phyloP scores from a whole-genome alignment of 2,113 vertebrate species.

The Pseudopodoces humilis region DNA sequence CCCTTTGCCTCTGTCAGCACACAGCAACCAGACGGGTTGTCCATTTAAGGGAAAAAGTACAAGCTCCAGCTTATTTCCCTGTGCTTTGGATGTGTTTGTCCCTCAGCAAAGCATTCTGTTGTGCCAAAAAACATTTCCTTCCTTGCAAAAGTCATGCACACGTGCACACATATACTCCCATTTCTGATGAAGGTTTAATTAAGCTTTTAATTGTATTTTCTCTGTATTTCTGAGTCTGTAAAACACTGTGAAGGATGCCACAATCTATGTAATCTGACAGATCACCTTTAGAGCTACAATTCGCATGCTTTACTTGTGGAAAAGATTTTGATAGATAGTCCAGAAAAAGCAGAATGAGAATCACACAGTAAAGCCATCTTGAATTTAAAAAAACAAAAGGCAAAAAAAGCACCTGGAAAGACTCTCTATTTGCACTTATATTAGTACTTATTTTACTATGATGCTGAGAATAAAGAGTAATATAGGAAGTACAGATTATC shows the following conservation, averaged over 20 bases:
- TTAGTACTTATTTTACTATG: neutral
- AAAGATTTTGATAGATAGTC: neutral
- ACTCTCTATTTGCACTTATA: neutral
- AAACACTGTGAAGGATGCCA: neutral
- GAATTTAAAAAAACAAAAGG: neutral
- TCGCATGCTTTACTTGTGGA: neutral
- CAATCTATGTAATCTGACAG: neutral
- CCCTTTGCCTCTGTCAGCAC: slow-evolving; percentile 27
- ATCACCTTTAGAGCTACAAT: neutral
- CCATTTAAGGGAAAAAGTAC: slow-evolving; percentile 69
- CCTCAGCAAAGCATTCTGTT: neutral
- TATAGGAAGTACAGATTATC: neutral
- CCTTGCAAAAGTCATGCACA: neutral
- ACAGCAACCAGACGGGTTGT: neutral
- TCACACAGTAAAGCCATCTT: neutral
- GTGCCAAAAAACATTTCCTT: slow-evolving; percentile 23
- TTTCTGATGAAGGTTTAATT: neutral
- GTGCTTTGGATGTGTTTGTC: slow-evolving; percentile 32
- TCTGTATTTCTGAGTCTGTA: neutral
- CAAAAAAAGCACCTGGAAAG: neutral
- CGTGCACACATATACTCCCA: rapidly evolving
- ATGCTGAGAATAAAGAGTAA: slow-evolving; percentile 23
- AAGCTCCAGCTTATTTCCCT: slow-evolving; percentile 50
- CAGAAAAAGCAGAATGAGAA: neutral
- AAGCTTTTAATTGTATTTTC: neutral